Evolutionary conservation across 1,140 invertebrate species (phyloP), one percentile per base, ranked within the genome.

Genomic region (Drosophila baimaii): DNA sequence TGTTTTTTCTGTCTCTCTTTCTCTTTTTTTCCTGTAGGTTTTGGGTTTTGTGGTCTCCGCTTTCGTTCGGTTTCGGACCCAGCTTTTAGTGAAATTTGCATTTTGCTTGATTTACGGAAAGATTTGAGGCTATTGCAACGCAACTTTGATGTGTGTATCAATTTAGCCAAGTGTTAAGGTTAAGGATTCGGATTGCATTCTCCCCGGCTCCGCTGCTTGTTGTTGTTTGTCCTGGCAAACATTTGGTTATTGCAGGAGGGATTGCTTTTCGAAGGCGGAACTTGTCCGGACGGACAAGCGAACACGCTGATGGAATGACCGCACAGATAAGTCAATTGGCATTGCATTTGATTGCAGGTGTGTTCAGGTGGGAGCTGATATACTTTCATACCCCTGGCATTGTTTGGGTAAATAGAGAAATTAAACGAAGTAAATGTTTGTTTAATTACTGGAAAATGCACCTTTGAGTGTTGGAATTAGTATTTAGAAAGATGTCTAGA

Each of bases 91-190:
- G 57, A 88, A 82, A 86, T 88, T 86, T 86, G 68, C 83, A 86
- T 86, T 86, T 88, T 86, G 83, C 79, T 86, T 86, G 83, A 88
- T 88, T 86, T 86, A 88, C 76, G 83, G 79, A 86, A 77, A 86
- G 83, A 86, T 86, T 86, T 88, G 83, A 85, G 83, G 83, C 83
- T 88, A 83, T 82, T 88, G 83, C 83, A 86, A 80, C 83, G 83
- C 69, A 85, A 85, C 79, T 81, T 83, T 79, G 84, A 88, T 88
- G 83, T 86, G 83, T 88, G 83, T 88, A 86, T 86, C 83, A 86
- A 83, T 86, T 86, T 88, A 88, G 63, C 84, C 52, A 83, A 79
- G 83, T 69, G 74, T 79, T 71, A 56, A 56, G 59, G 64, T 70
- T 70, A 79, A 61, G 63, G 58, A 80, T 69, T 76, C 74, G 43